Evolutionary conservation across 2,113 vertebrate genomes (phyloP).

Genomic region (Odobenus rosmarus): DNA sequence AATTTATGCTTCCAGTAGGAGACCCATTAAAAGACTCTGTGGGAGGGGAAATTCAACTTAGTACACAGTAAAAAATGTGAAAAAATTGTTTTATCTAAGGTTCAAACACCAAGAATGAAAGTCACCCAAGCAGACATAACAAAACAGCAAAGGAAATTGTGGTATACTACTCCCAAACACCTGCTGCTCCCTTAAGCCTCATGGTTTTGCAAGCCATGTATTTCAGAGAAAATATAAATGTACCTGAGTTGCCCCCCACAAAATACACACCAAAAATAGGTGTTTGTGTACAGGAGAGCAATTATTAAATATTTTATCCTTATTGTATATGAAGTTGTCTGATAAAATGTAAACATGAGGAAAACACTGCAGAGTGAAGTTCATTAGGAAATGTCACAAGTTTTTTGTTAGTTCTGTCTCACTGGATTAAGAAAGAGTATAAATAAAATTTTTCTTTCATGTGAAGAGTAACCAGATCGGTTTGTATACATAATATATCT

Average conservation of each 20-base stretch:
- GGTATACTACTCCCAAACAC: background rate
- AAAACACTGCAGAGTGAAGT: background rate
- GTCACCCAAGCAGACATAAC: background rate
- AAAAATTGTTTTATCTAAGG: constrained; percentile 36
- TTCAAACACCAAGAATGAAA: constrained; percentile 59
- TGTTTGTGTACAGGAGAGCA: background rate
- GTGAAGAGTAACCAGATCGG: background rate
- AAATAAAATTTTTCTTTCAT: constrained; percentile 36
- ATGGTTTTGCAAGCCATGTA: constrained; percentile 9
- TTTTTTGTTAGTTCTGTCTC: constrained; percentile 32
- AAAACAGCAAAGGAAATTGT: constrained; percentile 47
- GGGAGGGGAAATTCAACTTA: constrained; percentile 71
- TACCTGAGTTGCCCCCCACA: background rate
- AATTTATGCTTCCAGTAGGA: constrained; percentile 97
- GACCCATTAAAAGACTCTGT: constrained; percentile 98
- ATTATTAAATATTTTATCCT: constrained; percentile 44
- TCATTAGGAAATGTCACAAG: background rate
- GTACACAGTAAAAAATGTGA: constrained; percentile 48
- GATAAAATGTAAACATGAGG: background rate
- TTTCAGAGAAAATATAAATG: background rate
- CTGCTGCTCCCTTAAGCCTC: background rate
- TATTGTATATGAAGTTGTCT: background rate
- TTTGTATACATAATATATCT: background rate
- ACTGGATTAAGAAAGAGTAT: background rate
- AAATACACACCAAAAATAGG: background rate